Percentiles rank a stretch among this genome's conserved stretches.
Conservation (phyloP, 2,888 invertebrate species). For the Dynastes maya region DNA sequence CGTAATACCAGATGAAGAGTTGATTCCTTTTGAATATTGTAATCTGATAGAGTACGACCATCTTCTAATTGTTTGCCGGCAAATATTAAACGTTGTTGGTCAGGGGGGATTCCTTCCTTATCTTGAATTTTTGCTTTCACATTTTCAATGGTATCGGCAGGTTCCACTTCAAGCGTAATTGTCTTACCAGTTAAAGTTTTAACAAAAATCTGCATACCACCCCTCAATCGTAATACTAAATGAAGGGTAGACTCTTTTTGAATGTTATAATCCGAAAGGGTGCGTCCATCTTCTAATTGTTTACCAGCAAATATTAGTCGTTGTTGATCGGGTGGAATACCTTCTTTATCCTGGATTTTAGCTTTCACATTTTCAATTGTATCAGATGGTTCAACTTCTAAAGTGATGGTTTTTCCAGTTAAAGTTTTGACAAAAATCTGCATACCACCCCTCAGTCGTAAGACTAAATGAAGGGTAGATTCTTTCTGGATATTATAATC, state of each 20-base stretch:
- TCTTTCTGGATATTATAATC: conserved; percentile 89
- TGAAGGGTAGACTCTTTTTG: conserved; percentile 97
- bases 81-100: conserved; percentile 92
- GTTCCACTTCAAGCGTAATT: conserved; percentile 93
- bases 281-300: conserved; percentile 94
- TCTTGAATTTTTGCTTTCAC: conserved; percentile 95
- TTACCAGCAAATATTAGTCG: conserved; percentile 93
- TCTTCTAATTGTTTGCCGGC: conserved; percentile 96
- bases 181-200: conserved; percentile 96
- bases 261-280: conserved; percentile 93
- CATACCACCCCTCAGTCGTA: conserved; percentile 95
- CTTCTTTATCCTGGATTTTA: conserved; percentile 92
- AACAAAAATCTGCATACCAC: conserved; percentile 99
- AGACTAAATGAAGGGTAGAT: conserved; percentile 94
- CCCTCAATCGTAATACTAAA: conserved; percentile 93
- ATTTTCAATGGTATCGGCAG: conserved; percentile 95
- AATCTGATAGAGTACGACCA: conserved; percentile 92
- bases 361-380: conserved; percentile 96
- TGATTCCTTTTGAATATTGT: conserved; percentile 75
- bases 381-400: conserved; percentile 83
- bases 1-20: conserved; percentile 73
- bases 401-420: conserved; percentile 75
- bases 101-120: conserved; percentile 93
- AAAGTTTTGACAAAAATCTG: conserved; percentile 90
- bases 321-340: conserved; percentile 92